Base-by-base conservation (phyloP, 2,113 vertebrate genomes). In the Xiphorhynchus elegans region DNA sequence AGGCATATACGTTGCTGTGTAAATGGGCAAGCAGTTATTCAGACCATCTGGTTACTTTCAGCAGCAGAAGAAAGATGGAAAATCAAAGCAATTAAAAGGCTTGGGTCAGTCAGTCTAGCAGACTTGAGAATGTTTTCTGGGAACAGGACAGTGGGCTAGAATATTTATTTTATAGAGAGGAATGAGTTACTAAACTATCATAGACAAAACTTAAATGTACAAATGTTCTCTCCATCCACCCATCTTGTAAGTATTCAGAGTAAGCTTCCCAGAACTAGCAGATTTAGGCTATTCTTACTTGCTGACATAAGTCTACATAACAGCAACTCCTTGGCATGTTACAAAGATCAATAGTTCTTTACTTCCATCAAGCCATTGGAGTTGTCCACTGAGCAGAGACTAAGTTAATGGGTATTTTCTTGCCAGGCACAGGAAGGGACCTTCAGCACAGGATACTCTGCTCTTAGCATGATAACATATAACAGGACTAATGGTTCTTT, bases 41-140 rank as follows among this genome's bases (percentile, higher is more conserved):
- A 70, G 66, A 91, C 95, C 95, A 97, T 96, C 89, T 97, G 96
- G 92, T 59, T 88, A 88, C 40, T 90, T 93, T 76, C 86, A 79
- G 87, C 59, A 87, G 50, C 35, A 72, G 55, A 28, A 91, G 25
- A 62, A 95, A 53, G 55, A 73, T 68, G 66, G 70, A 58, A 84
- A 90, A 92, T 91, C 73, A 89, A 79, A 88, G 28, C 13, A 84
- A 78, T 92, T 79, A 68, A 85, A 95, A 93, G 69, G 21, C 49
- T 83, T 93, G 31, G 29, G 58, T 86, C 66, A 56, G 44, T 17
- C 16, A 42, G 31, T 42, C n/a, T 87, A 56, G 55, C 1, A 1
- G 49, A 88, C 84, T 70, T 82, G 11, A 55, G 33, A 91, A 79
- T 84, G 33, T 60, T 60, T 87, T 72, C 69, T 42, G n/a, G 89